phyloP scores from a whole-genome alignment of 1,140 invertebrate species.

The Pseudomyrmex gracilis region DNA sequence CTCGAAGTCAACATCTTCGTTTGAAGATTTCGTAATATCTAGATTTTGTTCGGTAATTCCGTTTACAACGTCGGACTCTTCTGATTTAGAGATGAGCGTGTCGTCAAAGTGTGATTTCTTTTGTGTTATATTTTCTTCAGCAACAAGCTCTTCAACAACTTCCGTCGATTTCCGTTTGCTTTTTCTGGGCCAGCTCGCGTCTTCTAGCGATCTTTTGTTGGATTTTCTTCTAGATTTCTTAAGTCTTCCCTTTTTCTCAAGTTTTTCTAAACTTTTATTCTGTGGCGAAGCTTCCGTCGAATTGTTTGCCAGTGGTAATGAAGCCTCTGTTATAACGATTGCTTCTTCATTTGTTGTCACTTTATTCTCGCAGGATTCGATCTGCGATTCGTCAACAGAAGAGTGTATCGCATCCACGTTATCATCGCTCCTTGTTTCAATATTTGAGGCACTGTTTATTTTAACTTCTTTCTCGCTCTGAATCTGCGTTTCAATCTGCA shows the following conservation, averaged over 20 bases:
- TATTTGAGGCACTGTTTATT: not conserved
- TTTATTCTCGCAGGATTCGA: conserved; percentile 17
- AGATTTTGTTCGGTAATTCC: not conserved
- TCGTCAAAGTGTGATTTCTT: conserved; percentile 75
- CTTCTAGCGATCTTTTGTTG: conserved; percentile 75
- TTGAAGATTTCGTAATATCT: not conserved
- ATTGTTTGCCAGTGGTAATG: not conserved
- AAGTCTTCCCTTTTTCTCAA: not conserved
- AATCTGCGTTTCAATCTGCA: not conserved
- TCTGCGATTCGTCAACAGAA: not conserved
- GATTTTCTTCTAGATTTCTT: conserved; percentile 61
- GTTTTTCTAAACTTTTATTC: conserved; percentile 19
- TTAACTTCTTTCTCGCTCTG: conserved; percentile 30
- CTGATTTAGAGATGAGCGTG: conserved; percentile 69
- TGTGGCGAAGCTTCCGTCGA: not conserved
- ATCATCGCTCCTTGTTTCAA: not conserved
- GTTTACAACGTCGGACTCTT: not conserved
- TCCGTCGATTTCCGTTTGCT: conserved; percentile 73
- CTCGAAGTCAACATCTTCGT: not conserved
- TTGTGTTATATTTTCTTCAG: conserved; percentile 44
- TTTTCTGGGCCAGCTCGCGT: conserved; percentile 64
- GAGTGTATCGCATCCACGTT: not conserved
- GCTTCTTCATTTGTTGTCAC: conserved; percentile 15
- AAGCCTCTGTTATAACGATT: not conserved
- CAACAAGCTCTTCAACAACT: conserved; percentile 1